Percentiles rank a stretch among this genome's conserved stretches.
Conservation (phyloP, 2,797 vertebrate species). For the Pagetopsis macropterus region DNA sequence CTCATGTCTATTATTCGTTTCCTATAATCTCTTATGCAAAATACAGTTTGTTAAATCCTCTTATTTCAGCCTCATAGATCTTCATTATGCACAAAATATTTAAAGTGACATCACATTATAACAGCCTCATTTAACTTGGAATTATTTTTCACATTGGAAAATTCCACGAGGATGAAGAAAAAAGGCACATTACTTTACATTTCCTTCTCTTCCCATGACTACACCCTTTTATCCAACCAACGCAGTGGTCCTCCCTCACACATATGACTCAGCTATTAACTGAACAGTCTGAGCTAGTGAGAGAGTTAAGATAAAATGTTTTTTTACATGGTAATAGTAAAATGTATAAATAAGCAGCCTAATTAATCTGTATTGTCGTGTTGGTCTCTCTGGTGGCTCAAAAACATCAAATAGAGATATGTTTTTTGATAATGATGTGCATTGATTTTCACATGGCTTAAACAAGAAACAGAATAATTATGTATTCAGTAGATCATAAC, state of each 20-base stretch:
- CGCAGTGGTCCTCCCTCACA: slow-evolving; percentile 33
- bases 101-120: not conserved
- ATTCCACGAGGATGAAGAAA: too few species aligned
- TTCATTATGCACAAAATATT: not conserved
- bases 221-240: slow-evolving; percentile 39
- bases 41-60: not conserved
- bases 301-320: slow-evolving; percentile 18
- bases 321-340: too few species aligned
- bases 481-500: slow-evolving; percentile 10
- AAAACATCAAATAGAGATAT: slow-evolving; percentile 7
- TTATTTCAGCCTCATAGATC: not conserved
- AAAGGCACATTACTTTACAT: not conserved
- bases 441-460: slow-evolving; percentile 19
- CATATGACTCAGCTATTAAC: slow-evolving; percentile 25
- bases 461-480: slow-evolving; percentile 12
- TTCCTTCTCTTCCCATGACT: slow-evolving; percentile 3
- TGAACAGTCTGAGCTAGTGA: slow-evolving; percentile 20
- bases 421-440: slow-evolving; percentile 5
- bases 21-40: slow-evolving; percentile 1
- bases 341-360: slow-evolving; percentile 4
- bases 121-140: not conserved
- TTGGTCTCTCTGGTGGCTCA: slow-evolving; percentile 13
- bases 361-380: slow-evolving; percentile 26
- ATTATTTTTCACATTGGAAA: too few species aligned
- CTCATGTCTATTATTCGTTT: slow-evolving; percentile 20